phyloP scores from a whole-genome alignment of 2,113 vertebrate species.

The Pteropus alecto region DNA sequence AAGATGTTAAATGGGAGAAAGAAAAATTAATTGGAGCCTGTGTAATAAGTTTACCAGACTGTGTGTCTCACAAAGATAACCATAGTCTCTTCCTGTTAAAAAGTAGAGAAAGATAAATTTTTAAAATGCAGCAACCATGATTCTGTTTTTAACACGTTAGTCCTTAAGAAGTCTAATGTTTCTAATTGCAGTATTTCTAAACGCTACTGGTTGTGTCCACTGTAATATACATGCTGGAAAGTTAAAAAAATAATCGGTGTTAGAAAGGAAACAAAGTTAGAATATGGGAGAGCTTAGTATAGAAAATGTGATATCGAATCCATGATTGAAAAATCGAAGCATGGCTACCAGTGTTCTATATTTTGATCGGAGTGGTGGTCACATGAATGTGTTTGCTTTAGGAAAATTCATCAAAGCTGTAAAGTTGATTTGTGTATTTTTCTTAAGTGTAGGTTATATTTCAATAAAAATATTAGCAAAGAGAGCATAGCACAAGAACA shows the following conservation, averaged over 20 bases:
- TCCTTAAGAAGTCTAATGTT: not conserved
- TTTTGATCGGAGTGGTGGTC: not conserved
- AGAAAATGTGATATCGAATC: not conserved
- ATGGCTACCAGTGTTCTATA: not conserved
- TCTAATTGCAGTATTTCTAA: not conserved
- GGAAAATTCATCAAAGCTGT: not conserved
- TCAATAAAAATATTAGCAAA: not conserved
- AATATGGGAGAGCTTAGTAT: not conserved
- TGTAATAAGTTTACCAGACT: not conserved
- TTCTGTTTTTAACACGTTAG: not conserved
- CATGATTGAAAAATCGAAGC: not conserved
- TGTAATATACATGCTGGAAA: not conserved
- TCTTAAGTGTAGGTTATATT: not conserved
- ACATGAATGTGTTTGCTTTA: not conserved
- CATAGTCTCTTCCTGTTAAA: not conserved
- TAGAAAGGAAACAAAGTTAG: not conserved
- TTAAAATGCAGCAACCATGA: not conserved
- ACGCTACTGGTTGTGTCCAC: not conserved
- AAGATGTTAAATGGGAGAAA: slow-evolving; percentile 52
- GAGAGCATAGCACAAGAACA: not conserved
- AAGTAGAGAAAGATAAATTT: not conserved
- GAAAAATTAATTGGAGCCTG: slow-evolving; percentile 56
- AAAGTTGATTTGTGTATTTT: not conserved
- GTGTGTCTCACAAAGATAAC: slow-evolving; percentile 29
- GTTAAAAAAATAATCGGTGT: not conserved